phyloP scores from a whole-genome alignment of 2,888 invertebrate species.

The Phengaris alcon region DNA sequence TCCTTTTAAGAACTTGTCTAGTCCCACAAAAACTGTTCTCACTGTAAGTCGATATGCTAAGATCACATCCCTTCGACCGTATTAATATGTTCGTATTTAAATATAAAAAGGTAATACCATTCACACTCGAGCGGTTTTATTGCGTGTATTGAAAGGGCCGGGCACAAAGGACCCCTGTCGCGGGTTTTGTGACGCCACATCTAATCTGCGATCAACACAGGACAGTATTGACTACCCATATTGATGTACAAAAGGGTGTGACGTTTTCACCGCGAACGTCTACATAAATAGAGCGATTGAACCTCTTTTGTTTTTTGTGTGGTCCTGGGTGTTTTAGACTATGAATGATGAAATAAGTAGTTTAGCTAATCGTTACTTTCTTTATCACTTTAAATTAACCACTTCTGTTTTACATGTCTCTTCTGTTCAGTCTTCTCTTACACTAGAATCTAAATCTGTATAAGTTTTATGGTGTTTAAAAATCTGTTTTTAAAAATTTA shows the following conservation, averaged over 20 bases:
- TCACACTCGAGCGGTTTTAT: slow-evolving; percentile 26
- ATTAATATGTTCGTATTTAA: slow-evolving; percentile 21
- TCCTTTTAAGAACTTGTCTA: background rate
- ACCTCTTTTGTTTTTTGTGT: background rate
- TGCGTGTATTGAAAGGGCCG: slow-evolving; percentile 32
- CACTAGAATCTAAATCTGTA: too few species aligned
- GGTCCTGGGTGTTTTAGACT: background rate
- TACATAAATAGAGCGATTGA: background rate
- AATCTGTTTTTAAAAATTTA: too few species aligned
- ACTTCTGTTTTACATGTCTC: too few species aligned
- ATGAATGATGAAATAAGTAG: background rate
- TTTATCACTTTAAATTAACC: too few species aligned
- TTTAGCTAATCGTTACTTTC: background rate
- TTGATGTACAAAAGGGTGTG: slow-evolving; percentile 29
- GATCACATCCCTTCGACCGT: slow-evolving; percentile 12
- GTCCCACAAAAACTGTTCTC: background rate
- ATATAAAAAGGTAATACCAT: slow-evolving; percentile 14
- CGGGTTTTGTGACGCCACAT: slow-evolving; percentile 43
- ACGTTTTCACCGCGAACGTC: slow-evolving; percentile 5
- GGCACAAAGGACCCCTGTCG: slow-evolving; percentile 38
- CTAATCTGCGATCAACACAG: slow-evolving; percentile 48
- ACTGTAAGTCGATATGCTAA: slow-evolving; percentile 2
- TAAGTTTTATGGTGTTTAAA: too few species aligned
- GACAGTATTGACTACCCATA: slow-evolving; percentile 43
- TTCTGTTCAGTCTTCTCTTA: too few species aligned